Evolutionary conservation across 2,888 invertebrate genomes (phyloP), one percentile per base, ranked within the genome.

Genomic region (Brachyptera putata): DNA sequence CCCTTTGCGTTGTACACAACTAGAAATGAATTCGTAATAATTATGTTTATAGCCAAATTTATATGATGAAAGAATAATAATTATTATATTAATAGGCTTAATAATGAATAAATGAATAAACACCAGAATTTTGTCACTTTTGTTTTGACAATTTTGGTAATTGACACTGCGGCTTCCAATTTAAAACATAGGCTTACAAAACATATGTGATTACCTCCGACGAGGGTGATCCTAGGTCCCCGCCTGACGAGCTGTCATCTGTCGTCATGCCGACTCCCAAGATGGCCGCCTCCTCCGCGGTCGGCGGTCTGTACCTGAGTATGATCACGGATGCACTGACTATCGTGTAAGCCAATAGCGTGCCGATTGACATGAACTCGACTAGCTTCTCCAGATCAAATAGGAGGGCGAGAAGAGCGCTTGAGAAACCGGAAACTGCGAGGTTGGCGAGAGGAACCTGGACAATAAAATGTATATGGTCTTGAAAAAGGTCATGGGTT

Each of bases 281-380:
- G 2, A 59, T 34, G 14, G 59, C 59, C n/a, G 58, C 58, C 41
- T 56, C 58, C 30, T 60, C 56, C 13, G 60, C 16, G 5, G 60
- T 80, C 79, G 61, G 80, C 0, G 88, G 88, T 2, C 86, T 80
- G 70, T 94, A 94, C 49, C 94, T 81, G 57, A 95, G 76, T 53
- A 95, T 87, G 58, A 95, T 91, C 4, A 95, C 91, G 63, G 90
- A 88, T 13, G 91, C 91, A 65, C 93, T 91, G 2, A 95, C 95
- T 64, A 95, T 92, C 1, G 93, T 93, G 72, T 95, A 95, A 0
- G 93, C 92, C 67, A 92, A 74, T 56, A 93, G 77, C 0, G 91
- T 92, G 0, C 91, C 91, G 69, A 95, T 95, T 1, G 94, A 94
- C 91, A 95, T 93, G 71, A 95, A 94, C 71, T 95, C 94, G 0